A percentile compares a stretch with the other conserved stretches of the same genome.
These are phyloP conservation scores for Trissoscelio sp. DNA, from an alignment of 2,888 invertebrate species.

Conservation along the genomic window DNA sequence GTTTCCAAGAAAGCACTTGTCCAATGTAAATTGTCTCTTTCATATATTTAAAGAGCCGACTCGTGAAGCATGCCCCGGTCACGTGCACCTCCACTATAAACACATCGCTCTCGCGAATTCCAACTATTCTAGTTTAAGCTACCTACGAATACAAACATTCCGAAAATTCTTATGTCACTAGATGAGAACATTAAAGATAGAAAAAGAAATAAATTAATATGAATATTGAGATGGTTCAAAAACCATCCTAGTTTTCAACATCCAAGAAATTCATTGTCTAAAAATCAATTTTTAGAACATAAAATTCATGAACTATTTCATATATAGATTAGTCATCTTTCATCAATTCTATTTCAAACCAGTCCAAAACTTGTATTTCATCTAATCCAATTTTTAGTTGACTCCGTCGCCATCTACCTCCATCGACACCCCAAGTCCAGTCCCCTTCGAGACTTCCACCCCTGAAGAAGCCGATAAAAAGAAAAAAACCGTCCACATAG, in stretches of 20 bases:
- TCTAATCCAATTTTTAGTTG: slow-evolving; percentile 27
- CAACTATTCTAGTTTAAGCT: slow-evolving; percentile 5
- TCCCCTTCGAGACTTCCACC: slow-evolving; percentile 67
- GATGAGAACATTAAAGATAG: too few relatives aligned
- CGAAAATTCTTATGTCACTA: too few relatives aligned
- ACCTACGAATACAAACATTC: not conserved
- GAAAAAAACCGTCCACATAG: slow-evolving; percentile 89
- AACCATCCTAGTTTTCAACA: too few relatives aligned
- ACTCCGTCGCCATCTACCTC: slow-evolving; percentile 65
- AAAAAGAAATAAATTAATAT: too few relatives aligned
- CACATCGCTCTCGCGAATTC: slow-evolving; percentile 5
- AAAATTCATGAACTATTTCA: too few relatives aligned
- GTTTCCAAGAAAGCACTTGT: not conserved
- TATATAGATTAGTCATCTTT: too few relatives aligned
- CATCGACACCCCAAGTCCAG: slow-evolving; percentile 68
- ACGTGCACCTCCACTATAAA: not conserved
- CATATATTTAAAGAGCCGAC: not conserved
- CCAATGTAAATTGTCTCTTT: not conserved
- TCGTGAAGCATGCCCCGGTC: not conserved
- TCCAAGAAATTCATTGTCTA: not conserved
- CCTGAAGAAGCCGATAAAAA: slow-evolving; percentile 78
- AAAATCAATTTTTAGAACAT: not conserved
- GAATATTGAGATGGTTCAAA: too few relatives aligned
- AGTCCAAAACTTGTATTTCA: not conserved
- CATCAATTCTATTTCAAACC: not conserved